Evolutionary conservation across 2,113 vertebrate species (phyloP).

Genomic region (Dendrocopos noguchii): DNA sequence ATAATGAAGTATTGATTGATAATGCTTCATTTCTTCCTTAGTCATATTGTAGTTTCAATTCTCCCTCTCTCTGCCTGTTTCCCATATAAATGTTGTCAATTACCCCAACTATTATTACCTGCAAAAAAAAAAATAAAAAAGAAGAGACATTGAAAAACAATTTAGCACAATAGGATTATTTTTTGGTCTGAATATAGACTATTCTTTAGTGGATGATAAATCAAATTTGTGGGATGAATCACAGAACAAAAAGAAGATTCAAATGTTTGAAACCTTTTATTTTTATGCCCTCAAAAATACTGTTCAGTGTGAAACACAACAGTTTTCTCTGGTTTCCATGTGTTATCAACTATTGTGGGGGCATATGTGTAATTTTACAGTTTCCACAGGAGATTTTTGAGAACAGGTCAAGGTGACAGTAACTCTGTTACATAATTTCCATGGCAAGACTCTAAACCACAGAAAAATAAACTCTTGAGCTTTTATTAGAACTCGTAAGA

Average conservation of each 20-base stretch:
- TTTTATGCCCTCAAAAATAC: background rate
- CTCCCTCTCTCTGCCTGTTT: background rate
- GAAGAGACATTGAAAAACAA: background rate
- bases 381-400: background rate
- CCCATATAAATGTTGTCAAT: background rate
- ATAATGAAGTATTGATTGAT: background rate
- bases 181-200: background rate
- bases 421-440: background rate
- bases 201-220: background rate
- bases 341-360: background rate
- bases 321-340: background rate
- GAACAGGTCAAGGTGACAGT: slow-evolving; percentile 18
- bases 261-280: background rate
- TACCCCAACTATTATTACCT: background rate
- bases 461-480: background rate
- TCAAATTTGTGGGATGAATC: background rate
- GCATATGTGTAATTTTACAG: background rate
- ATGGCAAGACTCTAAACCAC: background rate
- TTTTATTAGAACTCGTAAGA: background rate
- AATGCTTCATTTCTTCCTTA: background rate
- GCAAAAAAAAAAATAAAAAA: background rate
- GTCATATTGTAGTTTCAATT: background rate
- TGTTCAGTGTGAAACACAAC: background rate
- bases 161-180: background rate
- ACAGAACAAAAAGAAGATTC: background rate